Percentiles rank a stretch among this genome's conserved stretches.
Conservation (phyloP, 2,113 vertebrate genomes). For the Actinemys pallida region DNA sequence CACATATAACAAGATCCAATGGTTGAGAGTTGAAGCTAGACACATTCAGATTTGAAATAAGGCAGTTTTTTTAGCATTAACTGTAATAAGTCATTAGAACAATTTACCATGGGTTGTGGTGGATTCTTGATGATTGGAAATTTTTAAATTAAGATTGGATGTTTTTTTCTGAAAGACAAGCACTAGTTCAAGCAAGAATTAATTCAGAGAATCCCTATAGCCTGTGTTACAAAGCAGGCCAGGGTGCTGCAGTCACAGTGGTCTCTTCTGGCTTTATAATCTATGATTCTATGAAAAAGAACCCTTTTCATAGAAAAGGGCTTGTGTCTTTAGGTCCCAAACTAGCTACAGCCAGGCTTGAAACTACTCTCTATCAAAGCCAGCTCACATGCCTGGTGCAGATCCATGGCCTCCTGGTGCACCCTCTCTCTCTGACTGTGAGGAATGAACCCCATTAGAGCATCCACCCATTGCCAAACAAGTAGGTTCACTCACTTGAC, state of each 20-base stretch:
- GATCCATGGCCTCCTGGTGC: background rate
- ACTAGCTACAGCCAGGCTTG: background rate
- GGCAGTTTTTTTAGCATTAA: background rate
- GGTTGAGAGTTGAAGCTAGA: background rate
- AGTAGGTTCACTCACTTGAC: too few species aligned
- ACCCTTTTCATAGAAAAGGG: background rate
- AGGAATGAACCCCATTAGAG: background rate
- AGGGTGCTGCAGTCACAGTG: background rate
- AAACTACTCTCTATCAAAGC: background rate
- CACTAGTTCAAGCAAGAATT: background rate
- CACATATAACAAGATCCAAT: background rate
- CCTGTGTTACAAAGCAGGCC: background rate
- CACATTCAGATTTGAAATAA: background rate
- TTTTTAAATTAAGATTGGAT: background rate
- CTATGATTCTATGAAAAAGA: background rate
- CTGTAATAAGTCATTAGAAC: too few species aligned
- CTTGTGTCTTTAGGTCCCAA: background rate
- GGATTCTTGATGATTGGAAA: background rate
- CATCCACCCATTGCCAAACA: background rate
- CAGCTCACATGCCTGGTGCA: too few species aligned
- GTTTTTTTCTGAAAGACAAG: background rate
- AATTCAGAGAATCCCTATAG: background rate
- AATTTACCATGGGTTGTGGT: background rate
- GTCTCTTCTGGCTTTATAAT: background rate
- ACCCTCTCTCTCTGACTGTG: background rate